These are phyloP conservation scores for Onychomys torridus DNA, from an alignment of 2,797 vertebrate genomes.

Conservation along the genomic window DNA sequence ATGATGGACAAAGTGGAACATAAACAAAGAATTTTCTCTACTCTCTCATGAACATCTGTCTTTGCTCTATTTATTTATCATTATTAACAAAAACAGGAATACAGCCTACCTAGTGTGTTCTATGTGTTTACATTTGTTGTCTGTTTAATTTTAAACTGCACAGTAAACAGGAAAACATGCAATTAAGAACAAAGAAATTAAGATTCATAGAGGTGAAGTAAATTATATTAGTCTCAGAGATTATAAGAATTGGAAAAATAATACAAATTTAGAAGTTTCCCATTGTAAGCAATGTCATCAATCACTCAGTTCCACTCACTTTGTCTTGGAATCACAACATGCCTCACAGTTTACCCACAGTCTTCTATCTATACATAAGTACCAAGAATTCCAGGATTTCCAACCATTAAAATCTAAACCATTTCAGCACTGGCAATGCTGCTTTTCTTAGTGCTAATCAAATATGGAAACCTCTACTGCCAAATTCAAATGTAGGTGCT, in stretches of 20 bases:
- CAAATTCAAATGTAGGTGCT: neutral
- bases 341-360: neutral
- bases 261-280: neutral
- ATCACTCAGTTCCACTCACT: neutral
- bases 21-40: neutral
- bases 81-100: neutral
- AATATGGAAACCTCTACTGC: neutral
- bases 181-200: conserved; percentile 8
- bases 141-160: neutral
- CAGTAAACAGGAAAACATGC: neutral
- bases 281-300: neutral
- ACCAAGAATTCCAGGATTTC: neutral
- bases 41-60: neutral
- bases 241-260: neutral
- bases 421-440: neutral
- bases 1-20: neutral
- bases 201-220: neutral
- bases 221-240: neutral
- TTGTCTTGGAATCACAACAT: neutral
- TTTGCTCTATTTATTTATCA: neutral
- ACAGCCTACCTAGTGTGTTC: neutral
- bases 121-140: neutral
- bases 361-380: neutral
- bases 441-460: neutral
- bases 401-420: neutral